Evolutionary conservation across 2,113 vertebrate genomes (phyloP).

Genomic region (Excalfactoria chinensis): DNA sequence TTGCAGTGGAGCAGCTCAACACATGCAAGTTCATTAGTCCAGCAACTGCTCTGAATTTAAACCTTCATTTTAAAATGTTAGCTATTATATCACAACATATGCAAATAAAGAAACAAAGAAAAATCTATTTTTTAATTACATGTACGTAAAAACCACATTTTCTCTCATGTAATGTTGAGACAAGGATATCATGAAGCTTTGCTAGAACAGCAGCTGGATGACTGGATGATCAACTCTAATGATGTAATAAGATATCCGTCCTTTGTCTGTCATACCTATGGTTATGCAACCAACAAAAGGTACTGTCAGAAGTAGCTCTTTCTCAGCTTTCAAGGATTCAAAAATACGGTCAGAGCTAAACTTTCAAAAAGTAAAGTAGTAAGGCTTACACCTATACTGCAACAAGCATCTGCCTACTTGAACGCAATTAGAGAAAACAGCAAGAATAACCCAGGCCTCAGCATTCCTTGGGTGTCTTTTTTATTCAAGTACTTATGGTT

Average conservation of each 20-base stretch:
- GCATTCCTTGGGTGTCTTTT: fast-evolving
- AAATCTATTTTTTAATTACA: not conserved
- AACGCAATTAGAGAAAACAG: not conserved
- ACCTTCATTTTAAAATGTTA: not conserved
- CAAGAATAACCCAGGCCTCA: not conserved
- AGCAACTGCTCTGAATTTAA: not conserved
- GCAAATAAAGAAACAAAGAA: not conserved
- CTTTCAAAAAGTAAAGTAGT: not conserved
- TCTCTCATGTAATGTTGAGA: not conserved
- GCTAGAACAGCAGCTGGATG: not conserved
- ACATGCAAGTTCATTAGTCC: not conserved
- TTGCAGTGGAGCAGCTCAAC: not conserved
- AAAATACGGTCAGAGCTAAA: not conserved
- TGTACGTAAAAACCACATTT: not conserved
- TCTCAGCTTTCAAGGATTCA: not conserved
- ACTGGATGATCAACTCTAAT: not conserved
- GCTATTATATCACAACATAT: not conserved
- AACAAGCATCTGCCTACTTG: not conserved
- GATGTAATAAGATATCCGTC: not conserved
- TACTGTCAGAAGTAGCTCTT: not conserved
- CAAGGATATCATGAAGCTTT: not conserved
- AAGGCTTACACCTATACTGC: not conserved
- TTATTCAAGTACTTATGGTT: not conserved
- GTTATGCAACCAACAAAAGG: not conserved
- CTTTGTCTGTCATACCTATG: not conserved